Evolutionary conservation across 2,797 vertebrate genomes (phyloP).

Genomic region (Anguilla megastoma): DNA sequence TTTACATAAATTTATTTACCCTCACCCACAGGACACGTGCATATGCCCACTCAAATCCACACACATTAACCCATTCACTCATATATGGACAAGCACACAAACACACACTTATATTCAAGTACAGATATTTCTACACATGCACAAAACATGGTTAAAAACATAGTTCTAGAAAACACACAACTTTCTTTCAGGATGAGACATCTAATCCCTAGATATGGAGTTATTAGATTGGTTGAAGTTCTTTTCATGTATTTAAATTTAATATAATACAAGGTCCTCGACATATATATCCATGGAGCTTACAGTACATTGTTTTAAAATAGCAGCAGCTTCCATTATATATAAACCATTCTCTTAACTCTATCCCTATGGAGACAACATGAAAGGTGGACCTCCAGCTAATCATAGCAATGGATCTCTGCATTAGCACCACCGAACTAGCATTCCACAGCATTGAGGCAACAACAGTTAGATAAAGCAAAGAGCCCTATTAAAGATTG

Average conservation of each 20-base stretch:
- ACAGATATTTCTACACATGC: not conserved
- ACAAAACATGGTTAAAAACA: not conserved
- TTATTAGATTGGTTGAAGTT: conserved; percentile 1
- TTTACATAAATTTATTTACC: not conserved
- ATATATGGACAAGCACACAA: conserved; percentile 2
- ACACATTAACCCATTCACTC: not conserved
- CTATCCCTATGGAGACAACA: not conserved
- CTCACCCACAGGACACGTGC: not conserved
- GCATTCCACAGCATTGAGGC: not conserved
- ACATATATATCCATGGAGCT: not conserved
- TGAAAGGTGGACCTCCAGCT: not conserved
- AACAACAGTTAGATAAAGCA: not conserved
- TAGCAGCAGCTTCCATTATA: not conserved
- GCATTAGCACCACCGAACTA: not conserved
- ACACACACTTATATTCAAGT: conserved; percentile 1
- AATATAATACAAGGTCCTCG: not conserved
- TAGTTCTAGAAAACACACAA: not conserved
- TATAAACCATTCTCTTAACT: not conserved
- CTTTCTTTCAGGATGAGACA: not conserved
- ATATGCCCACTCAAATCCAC: not conserved
- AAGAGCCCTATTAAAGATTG: not conserved
- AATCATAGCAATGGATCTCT: not conserved
- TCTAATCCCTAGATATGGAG: not conserved
- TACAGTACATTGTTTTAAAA: not conserved
- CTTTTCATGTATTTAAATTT: not conserved